Evolutionary conservation across 2,113 vertebrate species (phyloP).

Genomic region (Stomatorhinus ivindoensis): DNA sequence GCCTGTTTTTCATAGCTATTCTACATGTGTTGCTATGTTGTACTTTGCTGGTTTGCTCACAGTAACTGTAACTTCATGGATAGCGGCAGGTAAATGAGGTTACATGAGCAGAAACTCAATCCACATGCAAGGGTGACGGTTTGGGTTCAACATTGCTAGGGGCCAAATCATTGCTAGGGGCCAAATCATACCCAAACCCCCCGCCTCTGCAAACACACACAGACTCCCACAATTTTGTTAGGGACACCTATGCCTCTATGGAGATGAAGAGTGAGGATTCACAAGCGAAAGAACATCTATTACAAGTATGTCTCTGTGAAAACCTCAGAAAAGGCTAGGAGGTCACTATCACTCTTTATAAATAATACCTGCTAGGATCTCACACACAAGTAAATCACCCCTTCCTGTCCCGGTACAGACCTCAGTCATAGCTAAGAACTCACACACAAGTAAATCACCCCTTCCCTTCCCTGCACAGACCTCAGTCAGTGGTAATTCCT

Average conservation of each 20-base stretch:
- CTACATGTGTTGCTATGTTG: background rate
- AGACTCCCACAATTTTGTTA: background rate
- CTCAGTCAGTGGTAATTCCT: background rate
- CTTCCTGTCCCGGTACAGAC: background rate
- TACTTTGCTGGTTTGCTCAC: background rate
- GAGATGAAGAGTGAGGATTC: background rate
- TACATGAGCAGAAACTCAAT: background rate
- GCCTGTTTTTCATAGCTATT: background rate
- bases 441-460: background rate
- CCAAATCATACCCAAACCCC: background rate
- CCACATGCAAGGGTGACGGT: background rate
- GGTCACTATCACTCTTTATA: background rate
- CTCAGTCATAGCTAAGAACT: background rate
- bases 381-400: background rate
- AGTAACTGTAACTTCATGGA: background rate
- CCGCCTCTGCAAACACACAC: background rate
- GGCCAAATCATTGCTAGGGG: background rate
- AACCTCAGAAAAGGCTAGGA: background rate
- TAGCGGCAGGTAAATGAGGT: background rate
- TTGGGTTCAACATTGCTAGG: background rate
- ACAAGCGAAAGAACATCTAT: background rate
- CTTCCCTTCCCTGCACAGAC: background rate
- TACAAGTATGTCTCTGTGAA: background rate
- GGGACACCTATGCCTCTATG: background rate
- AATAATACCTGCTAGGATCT: background rate